Percentiles rank a stretch among this genome's conserved stretches.
These are phyloP conservation scores for Megaptera novaeangliae DNA, from an alignment of 2,113 vertebrate genomes.

Conservation along the genomic window DNA sequence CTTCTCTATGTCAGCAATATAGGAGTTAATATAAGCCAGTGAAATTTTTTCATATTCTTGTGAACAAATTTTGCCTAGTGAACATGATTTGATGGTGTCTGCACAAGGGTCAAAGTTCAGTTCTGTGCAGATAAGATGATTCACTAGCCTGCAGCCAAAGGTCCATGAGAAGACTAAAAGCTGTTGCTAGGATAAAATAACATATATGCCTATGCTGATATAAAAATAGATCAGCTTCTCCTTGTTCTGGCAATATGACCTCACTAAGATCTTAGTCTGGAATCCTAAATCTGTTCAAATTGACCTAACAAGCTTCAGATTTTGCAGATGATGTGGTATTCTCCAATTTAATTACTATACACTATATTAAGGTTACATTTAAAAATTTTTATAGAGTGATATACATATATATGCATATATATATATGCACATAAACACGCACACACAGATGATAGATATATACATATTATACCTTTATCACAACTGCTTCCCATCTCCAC, in stretches of 20 bases:
- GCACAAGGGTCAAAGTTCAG: constrained; percentile 77
- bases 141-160: constrained; percentile 57
- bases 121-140: constrained; percentile 36
- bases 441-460: constrained; percentile 56
- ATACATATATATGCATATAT: constrained; percentile 37
- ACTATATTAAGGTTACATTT: constrained; percentile 26
- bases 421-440: constrained; percentile 36
- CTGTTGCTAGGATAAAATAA: constrained; percentile 64
- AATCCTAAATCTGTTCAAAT: constrained; percentile 71
- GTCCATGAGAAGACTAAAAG: constrained; percentile 51
- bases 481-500: constrained; percentile 97
- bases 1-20: constrained; percentile 18
- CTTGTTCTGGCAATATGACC: constrained; percentile 76
- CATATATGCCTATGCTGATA: constrained; percentile 77
- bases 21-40: constrained; percentile 63
- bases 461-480: constrained; percentile 90
- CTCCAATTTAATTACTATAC: constrained; percentile 12
- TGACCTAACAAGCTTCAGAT: constrained; percentile 53
- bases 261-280: constrained; percentile 74
- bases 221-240: constrained; percentile 80
- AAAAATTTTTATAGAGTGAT: constrained; percentile 13
- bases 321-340: constrained; percentile 42
- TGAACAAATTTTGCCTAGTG: constrained; percentile 49
- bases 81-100: constrained; percentile 33
- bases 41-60: constrained; percentile 10